Base-by-base conservation (phyloP, 2,888 invertebrate genomes). In the Lomographa bimaculata region DNA sequence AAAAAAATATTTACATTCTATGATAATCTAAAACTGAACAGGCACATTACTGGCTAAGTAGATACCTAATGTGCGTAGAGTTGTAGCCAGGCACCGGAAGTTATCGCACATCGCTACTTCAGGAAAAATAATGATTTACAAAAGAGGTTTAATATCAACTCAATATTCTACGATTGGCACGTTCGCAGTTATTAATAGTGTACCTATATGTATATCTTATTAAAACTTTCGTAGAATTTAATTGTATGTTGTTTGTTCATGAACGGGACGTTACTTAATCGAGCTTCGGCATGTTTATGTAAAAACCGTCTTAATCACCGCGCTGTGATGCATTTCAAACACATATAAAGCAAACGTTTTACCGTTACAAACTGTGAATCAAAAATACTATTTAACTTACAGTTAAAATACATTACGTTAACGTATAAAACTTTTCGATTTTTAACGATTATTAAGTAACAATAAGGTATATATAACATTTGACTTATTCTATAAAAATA, bases 381-480 rank as follows among this genome's bases (percentile, higher is more conserved):
- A 8, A 35, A 55, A 54, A 38, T 54, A 54, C 48, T 44, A 51
- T 56, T n/a, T 59, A 40, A 48, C 57, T 62, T 52, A 56, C 58
- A 57, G 35, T 34, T 33, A 41, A 46, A 46, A 43, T 50, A 65
- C 62, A 60, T 67, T 56, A 62, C 62, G 65, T 70, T 64, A 67
- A 56, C 71, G 65, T 75, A 78, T 56, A 76, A 82, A 79, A 75
- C 54, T 64, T 71, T 73, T 73, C 57, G 57, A 71, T 70, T 71
- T 32, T 68, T 65, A 74, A 80, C 71, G 63, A 78, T 76, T 74
- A 80, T 78, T 80, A 83, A 82, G 79, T 84, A 85, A 87, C 79
- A 81, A 76, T 81, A 71, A 71, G 66, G 27, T 26, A 27, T 43
- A 43, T 30, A 42, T 68, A 53, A 50, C 62, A 64, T 71, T 46